Evolutionary conservation across 2,797 vertebrate genomes (phyloP).

Genomic region (Ficedula albicollis): DNA sequence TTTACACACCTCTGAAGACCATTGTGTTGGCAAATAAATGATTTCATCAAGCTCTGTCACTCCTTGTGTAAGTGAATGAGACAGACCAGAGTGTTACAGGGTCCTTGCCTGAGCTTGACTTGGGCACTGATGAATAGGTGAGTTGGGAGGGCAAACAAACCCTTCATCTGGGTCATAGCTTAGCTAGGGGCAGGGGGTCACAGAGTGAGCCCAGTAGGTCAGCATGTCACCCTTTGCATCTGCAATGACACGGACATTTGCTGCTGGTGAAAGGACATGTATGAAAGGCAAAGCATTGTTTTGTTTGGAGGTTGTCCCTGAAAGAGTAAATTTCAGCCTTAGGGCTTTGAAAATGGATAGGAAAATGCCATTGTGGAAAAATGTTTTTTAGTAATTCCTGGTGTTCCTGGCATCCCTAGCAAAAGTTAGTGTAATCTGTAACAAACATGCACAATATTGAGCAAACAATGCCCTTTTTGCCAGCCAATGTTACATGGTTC

Average conservation of each 20-base stretch:
- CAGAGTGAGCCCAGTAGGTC: not conserved
- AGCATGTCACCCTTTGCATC: not conserved
- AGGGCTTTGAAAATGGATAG: not conserved
- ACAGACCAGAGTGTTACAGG: not conserved
- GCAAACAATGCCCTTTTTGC: not conserved
- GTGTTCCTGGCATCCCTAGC: not conserved
- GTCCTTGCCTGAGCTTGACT: not conserved
- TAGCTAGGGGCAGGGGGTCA: not conserved
- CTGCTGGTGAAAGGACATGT: not conserved
- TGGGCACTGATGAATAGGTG: not conserved
- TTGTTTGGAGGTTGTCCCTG: not conserved
- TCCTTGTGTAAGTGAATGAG: not conserved
- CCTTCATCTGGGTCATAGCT: not conserved
- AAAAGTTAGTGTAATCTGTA: not conserved
- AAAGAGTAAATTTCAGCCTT: not conserved
- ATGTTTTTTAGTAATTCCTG: not conserved
- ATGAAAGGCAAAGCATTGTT: not conserved
- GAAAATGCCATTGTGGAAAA: not conserved
- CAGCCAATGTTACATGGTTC: accelerated
- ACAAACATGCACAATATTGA: accelerated
- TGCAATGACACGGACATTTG: not conserved
- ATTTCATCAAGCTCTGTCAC: not conserved
- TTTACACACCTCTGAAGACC: not conserved
- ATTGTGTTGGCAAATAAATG: not conserved
- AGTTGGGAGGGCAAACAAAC: not conserved